phyloP scores from a whole-genome alignment of 2,888 invertebrate genomes.

The Lamellibrachia columna region DNA sequence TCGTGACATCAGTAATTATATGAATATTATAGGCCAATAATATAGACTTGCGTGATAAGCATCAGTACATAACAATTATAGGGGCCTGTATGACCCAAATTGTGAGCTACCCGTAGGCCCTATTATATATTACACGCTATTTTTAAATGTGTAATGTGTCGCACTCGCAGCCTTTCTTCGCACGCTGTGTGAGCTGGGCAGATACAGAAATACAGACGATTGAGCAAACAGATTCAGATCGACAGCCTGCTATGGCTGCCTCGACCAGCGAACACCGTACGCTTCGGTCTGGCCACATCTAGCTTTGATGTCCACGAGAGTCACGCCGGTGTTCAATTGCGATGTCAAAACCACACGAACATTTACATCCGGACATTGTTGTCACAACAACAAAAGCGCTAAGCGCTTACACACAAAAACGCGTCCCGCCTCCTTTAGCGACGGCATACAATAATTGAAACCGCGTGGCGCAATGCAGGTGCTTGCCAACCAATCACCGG shows the following conservation, averaged over 20 bases:
- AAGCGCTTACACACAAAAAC: constrained; percentile 16
- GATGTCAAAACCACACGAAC: constrained; percentile 6
- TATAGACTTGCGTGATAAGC: too few species aligned
- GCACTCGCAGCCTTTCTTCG: not conserved
- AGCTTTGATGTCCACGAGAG: not conserved
- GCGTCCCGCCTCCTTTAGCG: not conserved
- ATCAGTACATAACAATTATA: too few species aligned
- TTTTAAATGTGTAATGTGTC: not conserved
- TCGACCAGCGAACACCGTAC: not conserved
- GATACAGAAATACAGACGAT: not conserved
- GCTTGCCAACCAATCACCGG: constrained; percentile 16
- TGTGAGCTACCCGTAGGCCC: too few species aligned
- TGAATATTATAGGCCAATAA: too few species aligned
- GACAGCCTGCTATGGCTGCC: not conserved
- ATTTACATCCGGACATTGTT: constrained; percentile 16
- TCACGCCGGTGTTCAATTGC: not conserved
- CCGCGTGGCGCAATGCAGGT: constrained; percentile 16
- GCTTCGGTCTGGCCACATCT: not conserved
- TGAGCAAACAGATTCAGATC: not conserved
- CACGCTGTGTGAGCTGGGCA: not conserved
- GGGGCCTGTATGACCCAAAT: too few species aligned
- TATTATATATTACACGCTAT: not conserved
- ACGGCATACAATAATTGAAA: constrained; percentile 16
- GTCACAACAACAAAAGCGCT: constrained; percentile 8
- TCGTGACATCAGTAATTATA: too few species aligned